phyloP scores from a whole-genome alignment of 2,113 vertebrate species.

The Lycocorax pyrrhopterus region DNA sequence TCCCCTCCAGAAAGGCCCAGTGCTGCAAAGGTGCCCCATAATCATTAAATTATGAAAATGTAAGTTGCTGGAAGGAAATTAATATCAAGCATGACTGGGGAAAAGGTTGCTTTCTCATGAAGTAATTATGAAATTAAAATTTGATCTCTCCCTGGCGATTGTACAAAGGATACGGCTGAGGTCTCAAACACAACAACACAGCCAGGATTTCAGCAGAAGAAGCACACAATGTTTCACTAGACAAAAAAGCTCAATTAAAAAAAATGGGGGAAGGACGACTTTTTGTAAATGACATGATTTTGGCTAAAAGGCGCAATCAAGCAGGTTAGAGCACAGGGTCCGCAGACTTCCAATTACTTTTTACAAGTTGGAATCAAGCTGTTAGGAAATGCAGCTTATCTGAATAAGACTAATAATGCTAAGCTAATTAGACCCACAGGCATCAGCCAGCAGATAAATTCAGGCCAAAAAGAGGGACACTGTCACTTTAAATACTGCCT shows the following conservation, averaged over 20 bases:
- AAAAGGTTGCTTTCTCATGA: conserved; percentile 67
- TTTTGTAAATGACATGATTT: conserved; percentile 53
- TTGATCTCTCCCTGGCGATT: conserved; percentile 61
- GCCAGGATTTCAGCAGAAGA: background rate
- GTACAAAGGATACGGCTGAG: conserved; percentile 30
- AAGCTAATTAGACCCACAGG: conserved; percentile 72
- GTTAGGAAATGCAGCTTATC: conserved; percentile 66
- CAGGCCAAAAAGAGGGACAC: conserved; percentile 63
- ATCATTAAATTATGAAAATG: conserved; percentile 70
- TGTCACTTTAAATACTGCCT: conserved; percentile 76
- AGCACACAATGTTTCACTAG: background rate
- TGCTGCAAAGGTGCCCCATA: conserved; percentile 39
- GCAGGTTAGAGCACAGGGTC: conserved; percentile 31
- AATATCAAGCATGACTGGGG: conserved; percentile 59
- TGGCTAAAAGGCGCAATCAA: conserved; percentile 60
- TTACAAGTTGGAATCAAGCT: conserved; percentile 70
- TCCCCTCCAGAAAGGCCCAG: background rate
- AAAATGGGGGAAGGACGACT: background rate
- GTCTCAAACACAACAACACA: conserved; percentile 5
- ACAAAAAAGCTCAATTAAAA: conserved; percentile 30
- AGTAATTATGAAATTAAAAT: conserved; percentile 76
- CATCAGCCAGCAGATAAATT: conserved; percentile 66
- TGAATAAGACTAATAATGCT: conserved; percentile 67
- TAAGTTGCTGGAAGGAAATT: conserved; percentile 69
- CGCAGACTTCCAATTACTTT: conserved; percentile 66